Base-by-base conservation (phyloP, 2,888 invertebrate species). In the Bugulina stolonifera region DNA sequence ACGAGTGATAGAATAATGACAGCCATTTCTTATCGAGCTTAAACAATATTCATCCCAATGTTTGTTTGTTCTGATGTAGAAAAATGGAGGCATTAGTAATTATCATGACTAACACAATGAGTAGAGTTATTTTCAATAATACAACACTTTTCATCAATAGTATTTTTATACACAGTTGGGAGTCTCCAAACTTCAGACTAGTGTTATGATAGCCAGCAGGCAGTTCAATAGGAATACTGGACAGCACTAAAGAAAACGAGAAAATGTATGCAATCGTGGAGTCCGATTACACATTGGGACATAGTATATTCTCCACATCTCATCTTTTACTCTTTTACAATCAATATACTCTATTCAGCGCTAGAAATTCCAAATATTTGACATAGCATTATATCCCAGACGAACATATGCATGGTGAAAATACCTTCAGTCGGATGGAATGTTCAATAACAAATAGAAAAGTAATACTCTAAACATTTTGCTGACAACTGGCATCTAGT, bases 331-430 rank as follows among this genome's bases (percentile, higher is more conserved):
- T 43, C 5, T 43, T 43, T 43, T 18, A 43, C 43, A 43, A 64
- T 64, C 64, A 64, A 64, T 64, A 64, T n/a, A 14, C 25, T 64
- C 64, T 64, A 64, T 64, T 64, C 43, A 43, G 5, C 10, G 10
- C 5, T 18, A 18, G 5, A 43, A 43, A 43, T 43, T 43, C 43
- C 43, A 43, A 43, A 43, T 43, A 43, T 43, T 43, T 43, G 43
- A 18, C 43, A 43, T 43, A 43, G 10, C 10, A 18, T 43, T n/a
- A n/a, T n/a, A n/a, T n/a, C n/a, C n/a, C n/a, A n/a, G n/a, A n/a
- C n/a, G n/a, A n/a, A n/a, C n/a, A n/a, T n/a, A n/a, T n/a, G n/a
- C n/a, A n/a, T n/a, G n/a, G n/a, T n/a, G n/a, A n/a, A n/a, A n/a
- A n/a, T n/a, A n/a, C n/a, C n/a, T n/a, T n/a, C n/a, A n/a, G n/a